These are phyloP conservation scores for Tridacna crocea DNA, from an alignment of 2,888 invertebrate species.

Conservation along the genomic window DNA sequence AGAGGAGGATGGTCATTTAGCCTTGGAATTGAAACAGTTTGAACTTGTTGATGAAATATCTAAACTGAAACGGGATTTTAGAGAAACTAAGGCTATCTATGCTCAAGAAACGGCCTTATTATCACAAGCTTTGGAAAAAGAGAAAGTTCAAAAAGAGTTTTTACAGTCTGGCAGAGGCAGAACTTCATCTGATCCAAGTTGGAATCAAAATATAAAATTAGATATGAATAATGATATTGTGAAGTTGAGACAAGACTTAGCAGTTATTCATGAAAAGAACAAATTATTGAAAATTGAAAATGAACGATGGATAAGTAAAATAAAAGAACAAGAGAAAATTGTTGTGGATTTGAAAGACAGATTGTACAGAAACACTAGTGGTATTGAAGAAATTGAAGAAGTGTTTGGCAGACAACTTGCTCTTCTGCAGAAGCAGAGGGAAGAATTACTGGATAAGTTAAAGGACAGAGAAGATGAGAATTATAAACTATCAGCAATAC, in stretches of 20 bases:
- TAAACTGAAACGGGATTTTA: conserved; percentile 68
- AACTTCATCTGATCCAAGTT: conserved; percentile 33
- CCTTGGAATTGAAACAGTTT: conserved; percentile 70
- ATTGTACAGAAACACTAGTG: conserved; percentile 54
- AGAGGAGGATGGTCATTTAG: conserved; percentile 64
- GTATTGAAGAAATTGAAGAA: conserved; percentile 63
- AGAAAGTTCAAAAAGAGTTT: conserved; percentile 57
- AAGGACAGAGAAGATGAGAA: conserved; percentile 65
- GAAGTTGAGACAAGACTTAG: conserved; percentile 68
- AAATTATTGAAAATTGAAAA: conserved; percentile 73
- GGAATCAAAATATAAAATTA: conserved; percentile 32
- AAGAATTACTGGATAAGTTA: conserved; percentile 73
- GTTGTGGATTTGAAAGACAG: conserved; percentile 71
- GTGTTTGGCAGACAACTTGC: conserved; percentile 75
- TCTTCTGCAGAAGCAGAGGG: conserved; percentile 75
- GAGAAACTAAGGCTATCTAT: conserved; percentile 75
- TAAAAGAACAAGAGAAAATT: conserved; percentile 77
- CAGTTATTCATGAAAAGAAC: conserved; percentile 72
- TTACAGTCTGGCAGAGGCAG: conserved; percentile 26
- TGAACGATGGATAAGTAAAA: conserved; percentile 65
- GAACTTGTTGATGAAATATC: conserved; percentile 76
- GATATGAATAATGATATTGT: conserved; percentile 59
- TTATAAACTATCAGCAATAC: conserved; percentile 58
- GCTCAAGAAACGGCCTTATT: conserved; percentile 75
- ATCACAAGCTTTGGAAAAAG: conserved; percentile 74